Base-by-base conservation (phyloP, 2,113 vertebrate genomes). In the Phyllopteryx taeniolatus region DNA sequence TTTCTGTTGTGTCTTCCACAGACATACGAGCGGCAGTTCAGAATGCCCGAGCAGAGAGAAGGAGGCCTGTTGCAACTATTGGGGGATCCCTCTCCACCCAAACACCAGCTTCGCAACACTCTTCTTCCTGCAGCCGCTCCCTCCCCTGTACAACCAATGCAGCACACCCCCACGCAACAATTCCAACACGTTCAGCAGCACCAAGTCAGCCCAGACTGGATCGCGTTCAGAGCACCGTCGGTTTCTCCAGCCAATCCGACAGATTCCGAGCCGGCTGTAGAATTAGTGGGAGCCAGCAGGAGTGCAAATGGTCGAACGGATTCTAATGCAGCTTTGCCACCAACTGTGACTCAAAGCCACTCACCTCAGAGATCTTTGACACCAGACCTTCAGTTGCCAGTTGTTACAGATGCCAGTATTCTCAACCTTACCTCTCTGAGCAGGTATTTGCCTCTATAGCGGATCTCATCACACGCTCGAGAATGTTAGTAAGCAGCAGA, bases 21-120 rank as follows among this genome's bases (percentile, higher is more conserved):
- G 97, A 95, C 95, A 62, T 97, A 96, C 19, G 96, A 99, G 86
- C 94, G 94, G 85, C 93, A 94, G 71, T 96, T 94, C 87, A 95
- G 95, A 83, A 94, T 94, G 87, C 47, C 90, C 84, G 94, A 95
- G 83, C 96, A 96, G 80, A 94, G 92, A 75, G 94, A 96, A 80
- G 91, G 93, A 1, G 91, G 92, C 83, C 93, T 94, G 83, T 94
- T 95, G 87, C 94, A 96, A 89, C 95, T 97, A 91, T 94, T 95
- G 89, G 75, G 93, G 91, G 97, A 98, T 89, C 93, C 93, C 92
- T 92, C 95, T 93, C 96, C 94, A 91, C 94, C 95, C 93, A 98
- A 97, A 91, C 95, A 98, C 92, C 96, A 96, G 94, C 95, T 94
- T 83, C 97, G 96, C 93, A 67, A 77, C 71, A 62, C 84, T 68